These are phyloP conservation scores for Cryptotis parvus DNA, from an alignment of 2,113 vertebrate genomes.

Conservation along the genomic window DNA sequence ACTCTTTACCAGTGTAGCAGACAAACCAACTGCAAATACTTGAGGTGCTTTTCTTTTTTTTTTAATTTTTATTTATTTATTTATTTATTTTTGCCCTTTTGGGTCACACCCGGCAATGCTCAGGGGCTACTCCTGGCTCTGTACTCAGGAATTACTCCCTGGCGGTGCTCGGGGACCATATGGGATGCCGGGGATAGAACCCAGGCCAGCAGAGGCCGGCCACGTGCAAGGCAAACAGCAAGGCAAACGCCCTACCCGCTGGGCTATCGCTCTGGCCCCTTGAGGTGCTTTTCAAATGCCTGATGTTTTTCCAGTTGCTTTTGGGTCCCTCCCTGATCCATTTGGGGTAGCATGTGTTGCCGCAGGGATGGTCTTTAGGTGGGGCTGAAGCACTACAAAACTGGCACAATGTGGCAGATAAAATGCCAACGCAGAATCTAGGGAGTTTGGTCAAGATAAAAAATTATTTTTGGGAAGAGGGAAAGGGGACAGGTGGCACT, in stretches of 20 bases:
- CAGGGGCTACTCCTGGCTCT: too few relatives aligned
- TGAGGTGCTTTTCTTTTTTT: background rate
- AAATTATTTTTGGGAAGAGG: slow-evolving; percentile 68
- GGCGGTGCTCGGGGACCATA: too few relatives aligned
- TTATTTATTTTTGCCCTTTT: too few relatives aligned
- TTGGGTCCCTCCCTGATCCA: slow-evolving; percentile 35
- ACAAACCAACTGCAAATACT: background rate
- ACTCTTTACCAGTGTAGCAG: background rate
- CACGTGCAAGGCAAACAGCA: too few relatives aligned
- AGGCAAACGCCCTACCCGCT: too few relatives aligned
- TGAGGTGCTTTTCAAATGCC: background rate
- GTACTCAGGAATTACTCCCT: too few relatives aligned
- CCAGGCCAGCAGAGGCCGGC: too few relatives aligned
- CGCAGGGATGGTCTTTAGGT: slow-evolving; percentile 62
- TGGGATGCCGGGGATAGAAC: too few relatives aligned
- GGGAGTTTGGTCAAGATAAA: slow-evolving; percentile 73
- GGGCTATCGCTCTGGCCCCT: too few relatives aligned
- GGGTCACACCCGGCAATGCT: too few relatives aligned
- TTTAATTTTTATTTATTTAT: too few relatives aligned
- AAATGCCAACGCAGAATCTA: slow-evolving; percentile 71
- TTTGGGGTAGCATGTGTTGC: slow-evolving; percentile 32
- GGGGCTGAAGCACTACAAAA: slow-evolving; percentile 68
- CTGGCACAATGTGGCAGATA: slow-evolving; percentile 52
- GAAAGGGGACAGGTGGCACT: slow-evolving; percentile 38
- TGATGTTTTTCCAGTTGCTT: slow-evolving; percentile 14